A percentile compares a stretch with the other conserved stretches of the same genome.
These are phyloP conservation scores for Kradibia gibbosae DNA, from an alignment of 1,140 invertebrate species.

Conservation along the genomic window DNA sequence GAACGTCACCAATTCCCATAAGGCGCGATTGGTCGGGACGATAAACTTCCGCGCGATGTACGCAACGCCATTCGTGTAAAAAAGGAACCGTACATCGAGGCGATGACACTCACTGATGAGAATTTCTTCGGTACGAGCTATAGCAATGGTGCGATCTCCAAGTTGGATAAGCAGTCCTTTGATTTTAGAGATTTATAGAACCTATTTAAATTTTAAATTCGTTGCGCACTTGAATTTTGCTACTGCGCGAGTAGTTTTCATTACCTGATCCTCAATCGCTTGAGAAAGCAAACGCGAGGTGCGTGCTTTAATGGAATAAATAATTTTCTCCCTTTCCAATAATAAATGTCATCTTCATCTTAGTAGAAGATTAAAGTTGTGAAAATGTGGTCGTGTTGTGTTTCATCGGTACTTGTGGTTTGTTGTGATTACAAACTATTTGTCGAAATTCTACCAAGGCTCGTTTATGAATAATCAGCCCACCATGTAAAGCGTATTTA, in stretches of 20 bases:
- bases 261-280: background rate
- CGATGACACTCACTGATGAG: constrained; percentile 53
- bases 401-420: background rate
- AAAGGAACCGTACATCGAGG: background rate
- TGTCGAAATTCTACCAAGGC: constrained; percentile 1
- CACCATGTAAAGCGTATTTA: background rate
- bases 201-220: background rate
- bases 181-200: constrained; percentile 37
- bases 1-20: background rate
- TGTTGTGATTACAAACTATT: constrained; percentile 20
- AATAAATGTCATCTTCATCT: background rate
- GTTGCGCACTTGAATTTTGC: too few relatives aligned
- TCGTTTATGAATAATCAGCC: background rate
- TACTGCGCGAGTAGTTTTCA: too few relatives aligned
- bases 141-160: constrained; percentile 7
- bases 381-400: background rate
- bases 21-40: background rate
- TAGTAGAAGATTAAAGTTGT: background rate
- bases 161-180: constrained; percentile 28
- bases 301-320: background rate
- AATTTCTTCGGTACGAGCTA: constrained; percentile 44
- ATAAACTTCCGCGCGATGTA: constrained; percentile 30
- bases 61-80: background rate
- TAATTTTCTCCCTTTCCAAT: background rate
- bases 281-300: background rate